These are phyloP conservation scores for Microcebus griseorufus DNA, from an alignment of 2,113 vertebrate species.

Conservation along the genomic window DNA sequence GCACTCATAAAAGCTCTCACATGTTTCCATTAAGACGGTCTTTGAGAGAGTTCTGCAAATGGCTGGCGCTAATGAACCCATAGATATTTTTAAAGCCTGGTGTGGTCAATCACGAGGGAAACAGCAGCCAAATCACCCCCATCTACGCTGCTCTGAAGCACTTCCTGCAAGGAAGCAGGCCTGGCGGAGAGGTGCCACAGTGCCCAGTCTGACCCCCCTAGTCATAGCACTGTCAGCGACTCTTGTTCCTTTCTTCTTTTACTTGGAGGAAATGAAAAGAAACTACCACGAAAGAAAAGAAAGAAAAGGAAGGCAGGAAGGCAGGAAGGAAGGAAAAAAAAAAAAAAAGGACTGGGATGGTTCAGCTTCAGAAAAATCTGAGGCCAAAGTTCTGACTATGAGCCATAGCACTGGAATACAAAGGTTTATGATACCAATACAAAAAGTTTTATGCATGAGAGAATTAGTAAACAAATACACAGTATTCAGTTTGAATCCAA, in stretches of 20 bases:
- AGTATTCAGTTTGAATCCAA: neutral
- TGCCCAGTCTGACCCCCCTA: neutral
- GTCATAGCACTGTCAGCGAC: neutral
- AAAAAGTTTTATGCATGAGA: neutral
- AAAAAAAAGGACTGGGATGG: neutral
- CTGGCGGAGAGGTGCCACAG: neutral
- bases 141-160: neutral
- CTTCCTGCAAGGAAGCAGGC: neutral
- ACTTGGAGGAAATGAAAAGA: neutral
- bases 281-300: neutral
- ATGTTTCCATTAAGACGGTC: conserved; percentile 64
- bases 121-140: conserved; percentile 32
- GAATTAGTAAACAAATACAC: neutral
- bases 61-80: conserved; percentile 60
- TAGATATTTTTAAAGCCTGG: conserved; percentile 63
- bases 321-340: neutral
- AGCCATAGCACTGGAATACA: neutral
- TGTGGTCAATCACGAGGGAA: conserved; percentile 53
- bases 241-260: neutral
- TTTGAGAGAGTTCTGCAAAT: conserved; percentile 9
- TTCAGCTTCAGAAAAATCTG: neutral
- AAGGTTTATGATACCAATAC: neutral
- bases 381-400: neutral
- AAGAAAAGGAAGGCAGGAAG: neutral
- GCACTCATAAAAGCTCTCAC: conserved; percentile 62